Evolutionary conservation across 2,888 invertebrate species (phyloP), one percentile per base, ranked within the genome.

Genomic region (Gisinianus flammeolus): DNA sequence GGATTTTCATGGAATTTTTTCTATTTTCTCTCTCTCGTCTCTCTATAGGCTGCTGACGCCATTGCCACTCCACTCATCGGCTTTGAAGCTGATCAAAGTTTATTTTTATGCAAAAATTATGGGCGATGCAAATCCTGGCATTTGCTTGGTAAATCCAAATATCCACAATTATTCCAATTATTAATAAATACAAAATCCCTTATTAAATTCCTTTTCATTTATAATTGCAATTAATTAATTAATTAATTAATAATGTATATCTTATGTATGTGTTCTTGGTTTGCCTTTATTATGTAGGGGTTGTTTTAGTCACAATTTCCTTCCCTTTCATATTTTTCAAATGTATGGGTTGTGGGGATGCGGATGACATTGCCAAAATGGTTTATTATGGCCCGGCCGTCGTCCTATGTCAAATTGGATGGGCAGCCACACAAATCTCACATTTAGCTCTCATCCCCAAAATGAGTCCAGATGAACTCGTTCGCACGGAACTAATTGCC

Each of bases 111-210:
- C 81, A 89, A 89, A 85, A 90, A 91, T 62, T 94, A 94, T 88
- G 95, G 96, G 0, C 91, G 91, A 85, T 88, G 95, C 85, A 96
- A 96, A 89, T 90, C 93, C 0, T 96, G 96, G 96, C 96, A 97
- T 90, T 89, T 96, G 73, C 88, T 94, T 85, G 96, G 95, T 94
- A 88, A 89, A 89, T 87, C n/a, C 26, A n/a, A 58, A 19, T n/a
- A n/a, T n/a, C n/a, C n/a, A 19, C 30, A 67, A 30, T 10, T 0
- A 5, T 33, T 33, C 67, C 56, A 35, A 8, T 8, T 35, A 35
- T 35, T 35, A 12, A 35, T 35, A 8, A 35, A 35, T 8, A 35
- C 5, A 35, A 8, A 12, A 35, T 12, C 35, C 35, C 58, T 58
- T n/a, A n/a, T n/a, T n/a, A n/a, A n/a, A n/a, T n/a, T n/a, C n/a